Evolutionary conservation across 2,888 invertebrate species (phyloP).

Genomic region (Callinectes sapidus): DNA sequence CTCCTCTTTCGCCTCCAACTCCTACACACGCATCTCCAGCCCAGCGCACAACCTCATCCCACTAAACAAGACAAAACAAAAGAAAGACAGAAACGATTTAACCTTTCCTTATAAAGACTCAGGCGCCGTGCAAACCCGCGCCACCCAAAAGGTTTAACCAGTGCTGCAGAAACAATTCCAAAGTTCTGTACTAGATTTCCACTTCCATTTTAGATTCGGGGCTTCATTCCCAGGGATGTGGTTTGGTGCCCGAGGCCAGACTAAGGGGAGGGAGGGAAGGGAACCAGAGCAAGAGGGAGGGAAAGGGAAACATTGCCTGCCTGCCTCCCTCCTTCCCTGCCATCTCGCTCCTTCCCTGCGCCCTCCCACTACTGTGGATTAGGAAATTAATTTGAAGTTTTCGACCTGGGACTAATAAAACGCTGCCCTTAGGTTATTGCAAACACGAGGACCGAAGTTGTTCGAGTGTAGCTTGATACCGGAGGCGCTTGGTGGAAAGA

Average conservation of each 20-base stretch:
- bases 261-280: not conserved
- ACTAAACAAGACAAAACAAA: conserved; percentile 26
- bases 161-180: conserved; percentile 36
- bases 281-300: not conserved
- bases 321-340: not conserved
- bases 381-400: conserved; percentile 64
- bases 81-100: conserved; percentile 24
- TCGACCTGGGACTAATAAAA: conserved; percentile 62
- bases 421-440: conserved; percentile 58
- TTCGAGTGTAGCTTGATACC: conserved; percentile 50
- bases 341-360: not conserved
- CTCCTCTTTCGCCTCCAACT: not conserved
- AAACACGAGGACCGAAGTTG: conserved; percentile 55
- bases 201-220: conserved; percentile 53
- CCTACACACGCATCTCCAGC: not conserved
- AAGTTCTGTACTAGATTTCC: conserved; percentile 58
- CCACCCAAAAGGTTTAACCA: conserved; percentile 12
- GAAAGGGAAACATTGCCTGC: not conserved
- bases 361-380: conserved; percentile 50
- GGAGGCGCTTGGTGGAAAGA: conserved; percentile 1
- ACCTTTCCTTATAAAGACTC: conserved; percentile 20
- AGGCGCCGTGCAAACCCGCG: conserved; percentile 26
- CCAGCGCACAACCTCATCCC: not conserved
- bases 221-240: conserved; percentile 48
- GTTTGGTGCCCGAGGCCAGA: conserved; percentile 21